These are phyloP conservation scores for Monochamus alternatus DNA, from an alignment of 2,888 invertebrate species.

Conservation along the genomic window DNA sequence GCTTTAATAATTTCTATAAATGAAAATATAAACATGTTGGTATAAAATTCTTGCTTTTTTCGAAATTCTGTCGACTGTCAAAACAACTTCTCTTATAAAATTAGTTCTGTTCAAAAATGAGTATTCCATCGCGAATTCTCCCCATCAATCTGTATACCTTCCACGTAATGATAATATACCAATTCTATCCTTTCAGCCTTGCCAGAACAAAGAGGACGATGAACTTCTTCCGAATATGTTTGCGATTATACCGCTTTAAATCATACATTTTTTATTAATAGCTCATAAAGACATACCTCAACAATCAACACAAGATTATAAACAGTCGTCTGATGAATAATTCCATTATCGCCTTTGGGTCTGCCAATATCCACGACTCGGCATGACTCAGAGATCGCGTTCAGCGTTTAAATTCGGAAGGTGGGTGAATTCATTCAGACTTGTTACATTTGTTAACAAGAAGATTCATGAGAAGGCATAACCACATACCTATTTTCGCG, in stretches of 20 bases:
- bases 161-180: too few relatives aligned
- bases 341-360: slow-evolving; percentile 4
- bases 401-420: not conserved
- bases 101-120: too few relatives aligned
- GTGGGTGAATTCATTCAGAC: slow-evolving; percentile 1
- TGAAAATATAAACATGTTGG: too few relatives aligned
- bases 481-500: too few relatives aligned
- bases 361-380: slow-evolving; percentile 7
- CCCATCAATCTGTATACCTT: too few relatives aligned
- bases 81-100: too few relatives aligned
- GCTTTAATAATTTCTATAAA: too few relatives aligned
- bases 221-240: not conserved
- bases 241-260: not conserved
- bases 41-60: too few relatives aligned
- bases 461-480: too few relatives aligned
- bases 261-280: slow-evolving; percentile 1
- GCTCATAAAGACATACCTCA: slow-evolving; percentile 7
- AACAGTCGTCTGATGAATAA: slow-evolving; percentile 5
- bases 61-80: too few relatives aligned
- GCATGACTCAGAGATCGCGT: not conserved
- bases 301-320: slow-evolving; percentile 8
- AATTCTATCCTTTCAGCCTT: not conserved
- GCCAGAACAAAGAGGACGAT: not conserved
- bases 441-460: too few relatives aligned
- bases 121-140: too few relatives aligned